Evolutionary conservation across 2,888 invertebrate species (phyloP).

Genomic region (Macaria liturata): DNA sequence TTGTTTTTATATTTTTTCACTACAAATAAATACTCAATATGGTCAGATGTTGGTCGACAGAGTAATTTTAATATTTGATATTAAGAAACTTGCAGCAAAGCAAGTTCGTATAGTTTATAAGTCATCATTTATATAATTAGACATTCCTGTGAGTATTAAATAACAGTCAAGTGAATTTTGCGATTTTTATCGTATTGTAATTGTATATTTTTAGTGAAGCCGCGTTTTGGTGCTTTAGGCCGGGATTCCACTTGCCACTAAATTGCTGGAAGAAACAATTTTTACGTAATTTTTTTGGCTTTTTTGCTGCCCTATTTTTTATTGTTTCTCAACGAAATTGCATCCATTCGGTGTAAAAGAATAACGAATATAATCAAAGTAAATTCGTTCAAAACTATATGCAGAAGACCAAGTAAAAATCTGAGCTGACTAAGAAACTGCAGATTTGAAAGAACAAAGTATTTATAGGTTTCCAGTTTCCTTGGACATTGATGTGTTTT

Average conservation of each 20-base stretch:
- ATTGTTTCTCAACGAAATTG: no score
- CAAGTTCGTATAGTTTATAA: constrained; percentile 23
- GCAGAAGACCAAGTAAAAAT: no score
- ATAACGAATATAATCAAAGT: no score
- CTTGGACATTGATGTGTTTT: no score
- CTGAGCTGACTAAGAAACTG: no score
- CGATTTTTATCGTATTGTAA: constrained; percentile 28
- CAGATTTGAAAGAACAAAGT: no score
- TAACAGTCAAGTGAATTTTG: constrained; percentile 25
- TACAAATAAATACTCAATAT: constrained; percentile 11
- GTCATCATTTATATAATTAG: constrained; percentile 41
- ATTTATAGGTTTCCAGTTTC: no score
- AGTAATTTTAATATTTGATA: constrained; percentile 30
- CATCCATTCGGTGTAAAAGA: no score
- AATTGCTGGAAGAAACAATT: no score
- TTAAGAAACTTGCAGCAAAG: constrained; percentile 24
- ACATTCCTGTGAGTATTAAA: constrained; percentile 55
- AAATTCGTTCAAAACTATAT: no score
- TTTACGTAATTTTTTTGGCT: no score
- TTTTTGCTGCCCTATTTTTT: no score
- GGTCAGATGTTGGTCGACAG: constrained; percentile 29
- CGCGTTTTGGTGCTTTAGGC: constrained; percentile 26
- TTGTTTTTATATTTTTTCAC: constrained; percentile 18
- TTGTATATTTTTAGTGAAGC: constrained; percentile 23
- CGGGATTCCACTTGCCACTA: constrained; percentile 18